Evolutionary conservation across 2,888 invertebrate genomes (phyloP), one percentile per base, ranked within the genome.

Genomic region (Parnassius orleans): DNA sequence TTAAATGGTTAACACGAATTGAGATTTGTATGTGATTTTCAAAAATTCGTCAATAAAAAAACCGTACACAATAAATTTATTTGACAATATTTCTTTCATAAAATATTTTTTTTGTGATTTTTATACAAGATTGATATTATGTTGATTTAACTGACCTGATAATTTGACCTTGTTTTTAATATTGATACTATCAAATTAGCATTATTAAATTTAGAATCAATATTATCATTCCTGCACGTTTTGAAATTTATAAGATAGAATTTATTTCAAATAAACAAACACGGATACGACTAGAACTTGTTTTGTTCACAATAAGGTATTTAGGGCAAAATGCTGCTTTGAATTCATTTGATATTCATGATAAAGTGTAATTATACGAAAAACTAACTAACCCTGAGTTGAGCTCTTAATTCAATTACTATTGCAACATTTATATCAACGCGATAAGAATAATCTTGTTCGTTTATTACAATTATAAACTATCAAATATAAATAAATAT

Each of bases 311-410:
- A 44, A 33, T 15, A 58, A 58, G 44, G 44, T 58, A 63, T 63
- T 63, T 58, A 58, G 53, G 54, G n/a, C 50, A 63, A 15, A 53
- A 33, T 19, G 24, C 19, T 52, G 11, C 7, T 43, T 62, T 57
- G 19, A 57, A 54, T 63, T 51, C 11, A 51, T 58, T 58, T 54
- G 11, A 50, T 58, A 58, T 41, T 54, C 2, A 54, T 57, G 48
- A 24, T 51, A 46, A 24, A 14, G 33, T 43, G 24, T 62, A 50
- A 57, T 53, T 52, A 41, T 41, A 53, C 24, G 11, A 14, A 53
- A 57, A 43, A 7, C 44, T 44, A 44, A 55, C 19, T 9, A 14
- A 47, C 14, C 43, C 10, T n/a, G 14, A 15, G 33, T 5, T 53
- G 24, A 33, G 42, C 53, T n/a, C 19, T 41, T 47, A 47, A 47